These are phyloP conservation scores for Hanleya hanleyi DNA, from an alignment of 2,888 invertebrate genomes.

Conservation along the genomic window DNA sequence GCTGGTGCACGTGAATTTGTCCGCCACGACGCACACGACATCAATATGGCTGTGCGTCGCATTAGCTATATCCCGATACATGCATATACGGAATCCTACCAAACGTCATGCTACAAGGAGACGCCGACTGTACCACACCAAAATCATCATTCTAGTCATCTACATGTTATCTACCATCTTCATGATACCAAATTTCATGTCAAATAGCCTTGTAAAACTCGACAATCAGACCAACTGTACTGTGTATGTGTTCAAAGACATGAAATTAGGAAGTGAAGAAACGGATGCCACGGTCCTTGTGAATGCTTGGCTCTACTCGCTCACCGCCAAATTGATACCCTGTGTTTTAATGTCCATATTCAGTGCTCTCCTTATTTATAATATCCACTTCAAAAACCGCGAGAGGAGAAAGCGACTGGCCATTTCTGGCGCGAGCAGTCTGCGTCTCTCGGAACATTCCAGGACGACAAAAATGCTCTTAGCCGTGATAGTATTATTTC, in stretches of 20 bases:
- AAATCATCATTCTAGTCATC: slow-evolving; percentile 84
- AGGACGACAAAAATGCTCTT: slow-evolving; percentile 92
- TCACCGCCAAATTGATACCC: slow-evolving; percentile 92
- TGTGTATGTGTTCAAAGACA: slow-evolving; percentile 48
- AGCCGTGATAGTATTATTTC: slow-evolving; percentile 87
- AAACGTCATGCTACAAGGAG: slow-evolving; percentile 77
- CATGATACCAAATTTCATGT: slow-evolving; percentile 88
- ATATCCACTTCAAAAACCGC: slow-evolving; percentile 56
- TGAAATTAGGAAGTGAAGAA: slow-evolving; percentile 51
- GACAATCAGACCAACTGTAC: slow-evolving; percentile 23
- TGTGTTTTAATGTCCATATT: slow-evolving; percentile 87
- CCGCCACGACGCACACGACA: slow-evolving; percentile 91
- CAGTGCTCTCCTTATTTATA: slow-evolving; percentile 71
- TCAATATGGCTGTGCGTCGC: slow-evolving; percentile 95
- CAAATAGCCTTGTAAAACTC: slow-evolving; percentile 79
- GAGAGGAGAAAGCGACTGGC: slow-evolving; percentile 57
- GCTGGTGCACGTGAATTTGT: slow-evolving; percentile 88
- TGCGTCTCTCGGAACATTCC: slow-evolving; percentile 73
- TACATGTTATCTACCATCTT: slow-evolving; percentile 88
- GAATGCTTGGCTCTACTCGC: slow-evolving; percentile 94
- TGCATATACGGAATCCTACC: slow-evolving; percentile 82
- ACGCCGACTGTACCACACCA: slow-evolving; percentile 77
- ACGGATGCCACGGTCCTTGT: slow-evolving; percentile 52
- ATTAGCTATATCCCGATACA: slow-evolving; percentile 91
- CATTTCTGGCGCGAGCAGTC: slow-evolving; percentile 54